phyloP scores from a whole-genome alignment of 2,888 invertebrate species.

The Drosophila emarginata region DNA sequence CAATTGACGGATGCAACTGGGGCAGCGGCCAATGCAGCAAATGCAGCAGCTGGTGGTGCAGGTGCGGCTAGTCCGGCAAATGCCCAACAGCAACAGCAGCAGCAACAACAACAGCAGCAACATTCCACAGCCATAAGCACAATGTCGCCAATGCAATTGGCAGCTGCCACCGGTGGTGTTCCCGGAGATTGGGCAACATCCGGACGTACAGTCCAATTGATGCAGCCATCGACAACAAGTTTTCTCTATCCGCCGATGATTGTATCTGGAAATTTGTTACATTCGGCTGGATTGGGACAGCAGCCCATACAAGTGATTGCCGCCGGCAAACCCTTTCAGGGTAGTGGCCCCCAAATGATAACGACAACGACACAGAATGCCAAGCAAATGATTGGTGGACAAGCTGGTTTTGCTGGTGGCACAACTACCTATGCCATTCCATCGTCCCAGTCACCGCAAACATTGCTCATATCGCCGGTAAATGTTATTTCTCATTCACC shows the following conservation, averaged over 20 bases:
- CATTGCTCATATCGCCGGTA: slow-evolving; percentile 87
- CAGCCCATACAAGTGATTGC: slow-evolving; percentile 87
- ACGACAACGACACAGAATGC: slow-evolving; percentile 86
- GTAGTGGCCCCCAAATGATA: slow-evolving; percentile 92
- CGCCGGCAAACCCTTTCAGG: slow-evolving; percentile 92
- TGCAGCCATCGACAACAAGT: slow-evolving; percentile 86
- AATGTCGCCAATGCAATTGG: slow-evolving; percentile 89
- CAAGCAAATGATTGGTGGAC: slow-evolving; percentile 86
- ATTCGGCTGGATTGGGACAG: slow-evolving; percentile 79
- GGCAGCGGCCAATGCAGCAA: slow-evolving; percentile 56
- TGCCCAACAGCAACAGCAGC: slow-evolving; percentile 63
- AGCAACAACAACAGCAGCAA: slow-evolving; percentile 80
- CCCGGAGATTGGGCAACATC: slow-evolving; percentile 86
- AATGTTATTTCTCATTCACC: slow-evolving; percentile 81
- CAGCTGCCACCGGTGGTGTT: slow-evolving; percentile 84
- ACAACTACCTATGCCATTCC: slow-evolving; percentile 88
- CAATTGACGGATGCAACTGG: slow-evolving; percentile 68
- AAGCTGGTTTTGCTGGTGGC: slow-evolving; percentile 79
- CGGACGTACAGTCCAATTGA: slow-evolving; percentile 91
- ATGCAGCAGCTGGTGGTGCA: slow-evolving; percentile 60
- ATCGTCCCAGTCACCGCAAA: slow-evolving; percentile 90
- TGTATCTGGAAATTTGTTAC: slow-evolving; percentile 92
- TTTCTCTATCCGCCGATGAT: slow-evolving; percentile 91
- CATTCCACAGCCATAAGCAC: slow-evolving; percentile 88
- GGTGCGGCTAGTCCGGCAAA: slow-evolving; percentile 82